Conservation (phyloP, 2,797 vertebrate genomes). For the Vultur gryphus region DNA sequence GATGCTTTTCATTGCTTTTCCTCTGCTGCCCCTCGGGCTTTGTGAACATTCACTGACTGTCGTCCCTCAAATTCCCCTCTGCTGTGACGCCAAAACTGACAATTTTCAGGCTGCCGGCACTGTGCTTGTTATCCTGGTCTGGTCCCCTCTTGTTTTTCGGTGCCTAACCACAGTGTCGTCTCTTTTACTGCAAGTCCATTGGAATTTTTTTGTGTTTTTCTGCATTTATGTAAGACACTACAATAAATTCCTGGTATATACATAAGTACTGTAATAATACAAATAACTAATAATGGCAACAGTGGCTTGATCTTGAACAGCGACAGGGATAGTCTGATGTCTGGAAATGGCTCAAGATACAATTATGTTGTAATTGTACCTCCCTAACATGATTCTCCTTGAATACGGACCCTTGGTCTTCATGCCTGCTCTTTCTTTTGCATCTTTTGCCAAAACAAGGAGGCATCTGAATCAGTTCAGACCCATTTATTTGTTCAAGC, state of each 20-base stretch:
- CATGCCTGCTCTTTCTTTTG: not conserved
- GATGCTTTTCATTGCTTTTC: not conserved
- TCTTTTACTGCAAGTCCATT: not conserved
- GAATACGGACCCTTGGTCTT: not conserved
- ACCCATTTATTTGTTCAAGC: not conserved
- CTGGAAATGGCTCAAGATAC: not conserved
- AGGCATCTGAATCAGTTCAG: not conserved
- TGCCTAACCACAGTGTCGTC: not conserved
- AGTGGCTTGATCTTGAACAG: not conserved
- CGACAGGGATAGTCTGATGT: not conserved
- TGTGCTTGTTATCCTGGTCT: not conserved
- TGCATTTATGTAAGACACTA: not conserved
- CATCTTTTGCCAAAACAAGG: not conserved
- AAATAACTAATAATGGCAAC: not conserved
- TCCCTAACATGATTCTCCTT: not conserved
- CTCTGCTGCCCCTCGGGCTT: not conserved
- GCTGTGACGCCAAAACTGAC: not conserved
- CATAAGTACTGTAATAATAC: not conserved
- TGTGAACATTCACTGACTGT: not conserved
- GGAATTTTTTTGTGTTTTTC: not conserved
- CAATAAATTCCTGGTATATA: not conserved
- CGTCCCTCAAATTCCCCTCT: not conserved
- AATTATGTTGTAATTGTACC: not conserved
- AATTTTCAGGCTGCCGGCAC: not conserved
- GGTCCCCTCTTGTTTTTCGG: not conserved